A percentile compares a stretch with the other conserved stretches of the same genome.
These are phyloP conservation scores for Eupithecia inturbata DNA, from an alignment of 2,888 invertebrate species.

Conservation along the genomic window DNA sequence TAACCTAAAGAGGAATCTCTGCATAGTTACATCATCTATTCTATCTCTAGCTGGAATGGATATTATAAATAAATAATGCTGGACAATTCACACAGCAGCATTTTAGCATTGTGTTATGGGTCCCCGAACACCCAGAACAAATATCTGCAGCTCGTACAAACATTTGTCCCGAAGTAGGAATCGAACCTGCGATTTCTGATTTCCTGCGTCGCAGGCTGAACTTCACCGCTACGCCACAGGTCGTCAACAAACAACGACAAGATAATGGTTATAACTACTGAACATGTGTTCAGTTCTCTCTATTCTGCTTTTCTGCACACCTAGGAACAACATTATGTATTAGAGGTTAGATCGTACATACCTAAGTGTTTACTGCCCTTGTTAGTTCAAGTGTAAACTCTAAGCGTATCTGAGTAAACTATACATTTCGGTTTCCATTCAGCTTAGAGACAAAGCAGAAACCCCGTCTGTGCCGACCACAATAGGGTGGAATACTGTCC, in stretches of 20 bases:
- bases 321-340: neutral
- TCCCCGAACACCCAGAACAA: too few species aligned
- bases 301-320: neutral
- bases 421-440: constrained; percentile 25
- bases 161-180: too few species aligned
- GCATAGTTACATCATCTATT: neutral
- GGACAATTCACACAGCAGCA: too few species aligned
- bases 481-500: constrained; percentile 15
- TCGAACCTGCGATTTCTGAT: too few species aligned
- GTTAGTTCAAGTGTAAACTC: constrained; percentile 18
- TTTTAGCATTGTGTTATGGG: too few species aligned
- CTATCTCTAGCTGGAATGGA: neutral
- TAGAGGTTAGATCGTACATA: neutral
- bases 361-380: neutral
- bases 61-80: too few species aligned
- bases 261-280: neutral
- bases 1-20: too few species aligned
- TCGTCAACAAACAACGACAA: too few species aligned
- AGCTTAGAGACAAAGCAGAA: constrained; percentile 32
- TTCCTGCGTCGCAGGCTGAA: too few species aligned
- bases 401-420: constrained; percentile 27
- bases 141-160: too few species aligned
- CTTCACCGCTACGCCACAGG: too few species aligned
- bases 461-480: constrained; percentile 27
- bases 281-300: too few species aligned